A percentile compares a stretch with the other conserved stretches of the same genome.
Evolutionary conservation across 2,797 vertebrate species (phyloP).

Genomic region (Sebastes alutus): DNA sequence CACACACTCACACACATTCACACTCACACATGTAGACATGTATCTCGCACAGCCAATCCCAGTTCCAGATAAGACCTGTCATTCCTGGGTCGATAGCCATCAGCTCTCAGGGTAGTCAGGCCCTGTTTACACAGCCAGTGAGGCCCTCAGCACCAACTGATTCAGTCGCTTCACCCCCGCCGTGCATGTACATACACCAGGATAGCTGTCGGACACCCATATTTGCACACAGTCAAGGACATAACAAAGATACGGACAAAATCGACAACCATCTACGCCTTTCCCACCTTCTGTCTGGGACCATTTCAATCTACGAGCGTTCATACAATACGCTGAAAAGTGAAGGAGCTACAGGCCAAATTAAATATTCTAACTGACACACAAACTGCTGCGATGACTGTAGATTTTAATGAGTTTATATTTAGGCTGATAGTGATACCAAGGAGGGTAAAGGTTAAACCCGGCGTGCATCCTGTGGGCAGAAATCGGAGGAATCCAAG

Average conservation of each 20-base stretch:
- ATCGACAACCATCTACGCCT: constrained; percentile 25
- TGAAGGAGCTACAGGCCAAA: neutral
- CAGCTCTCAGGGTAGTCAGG: constrained; percentile 43
- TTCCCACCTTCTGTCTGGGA: constrained; percentile 14
- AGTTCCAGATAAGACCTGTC: constrained; percentile 67
- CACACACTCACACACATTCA: neutral
- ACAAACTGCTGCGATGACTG: neutral
- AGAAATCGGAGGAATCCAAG: constrained; percentile 35
- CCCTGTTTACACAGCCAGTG: constrained; percentile 70
- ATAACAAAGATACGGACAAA: constrained; percentile 32
- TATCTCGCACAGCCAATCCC: constrained; percentile 21
- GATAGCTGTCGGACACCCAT: constrained; percentile 20
- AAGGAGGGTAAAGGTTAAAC: constrained; percentile 1
- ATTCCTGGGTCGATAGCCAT: constrained; percentile 67
- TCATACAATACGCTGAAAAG: neutral
- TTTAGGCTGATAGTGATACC: constrained; percentile 1
- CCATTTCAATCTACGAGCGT: neutral
- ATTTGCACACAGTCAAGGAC: constrained; percentile 49
- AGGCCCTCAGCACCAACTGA: constrained; percentile 47
- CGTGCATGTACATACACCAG: constrained; percentile 41
- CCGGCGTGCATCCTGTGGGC: constrained; percentile 19
- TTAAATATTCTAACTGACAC: neutral
- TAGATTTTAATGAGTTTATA: constrained; percentile 2
- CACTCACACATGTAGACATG: neutral
- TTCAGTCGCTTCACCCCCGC: constrained; percentile 27